These are phyloP conservation scores for Chlamydotis undulata DNA, from an alignment of 2,113 vertebrate species.

Conservation along the genomic window DNA sequence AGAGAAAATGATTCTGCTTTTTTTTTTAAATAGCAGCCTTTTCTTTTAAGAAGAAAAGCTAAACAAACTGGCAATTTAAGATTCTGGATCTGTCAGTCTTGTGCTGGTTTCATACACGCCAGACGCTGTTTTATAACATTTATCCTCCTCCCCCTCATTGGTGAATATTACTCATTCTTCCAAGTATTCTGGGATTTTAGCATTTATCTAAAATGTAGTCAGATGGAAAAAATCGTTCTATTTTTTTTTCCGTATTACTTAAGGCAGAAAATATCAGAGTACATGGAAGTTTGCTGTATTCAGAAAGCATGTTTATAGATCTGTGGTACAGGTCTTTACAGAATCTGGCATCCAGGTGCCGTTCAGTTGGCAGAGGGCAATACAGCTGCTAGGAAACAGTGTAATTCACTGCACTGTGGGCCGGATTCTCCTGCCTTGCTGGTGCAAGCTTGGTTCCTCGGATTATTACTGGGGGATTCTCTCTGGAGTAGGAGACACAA, in stretches of 20 bases:
- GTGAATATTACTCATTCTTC: slow-evolving; percentile 57
- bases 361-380: background rate
- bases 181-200: slow-evolving; percentile 35
- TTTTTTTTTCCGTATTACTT: background rate
- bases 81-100: slow-evolving; percentile 22
- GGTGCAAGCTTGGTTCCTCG: background rate
- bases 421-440: background rate
- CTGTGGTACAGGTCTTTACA: background rate
- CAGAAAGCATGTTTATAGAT: background rate
- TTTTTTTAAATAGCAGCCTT: background rate
- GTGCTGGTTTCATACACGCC: slow-evolving; percentile 16
- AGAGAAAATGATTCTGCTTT: background rate
- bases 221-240: background rate
- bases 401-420: background rate
- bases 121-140: slow-evolving; percentile 61
- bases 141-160: slow-evolving; percentile 45
- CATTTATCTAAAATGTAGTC: slow-evolving; percentile 35
- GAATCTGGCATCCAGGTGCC: background rate
- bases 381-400: background rate
- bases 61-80: background rate
- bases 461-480: background rate
- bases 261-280: background rate
- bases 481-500: background rate
- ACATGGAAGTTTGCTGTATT: background rate
- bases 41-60: slow-evolving; percentile 12